Conservation (phyloP, 2,797 vertebrate genomes). For the Dipus sagitta region DNA sequence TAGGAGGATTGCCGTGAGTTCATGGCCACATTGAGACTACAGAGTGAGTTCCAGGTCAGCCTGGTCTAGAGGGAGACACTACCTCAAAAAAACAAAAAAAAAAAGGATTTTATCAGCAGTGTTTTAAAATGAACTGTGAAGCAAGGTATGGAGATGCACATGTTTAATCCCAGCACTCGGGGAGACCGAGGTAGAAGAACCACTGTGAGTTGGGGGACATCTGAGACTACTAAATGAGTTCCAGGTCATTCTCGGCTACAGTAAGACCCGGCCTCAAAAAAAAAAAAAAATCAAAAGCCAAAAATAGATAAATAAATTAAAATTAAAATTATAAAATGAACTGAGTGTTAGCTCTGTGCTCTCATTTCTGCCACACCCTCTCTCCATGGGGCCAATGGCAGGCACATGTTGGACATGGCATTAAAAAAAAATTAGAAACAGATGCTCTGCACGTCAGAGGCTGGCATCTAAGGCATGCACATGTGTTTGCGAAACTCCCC, state of each 20-base stretch:
- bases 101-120: background rate
- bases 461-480: conserved; percentile 39
- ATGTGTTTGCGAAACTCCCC: conserved; percentile 39
- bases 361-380: background rate
- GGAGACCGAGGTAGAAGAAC: too few relatives aligned
- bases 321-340: background rate
- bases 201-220: too few relatives aligned
- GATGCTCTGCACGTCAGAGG: conserved; percentile 26
- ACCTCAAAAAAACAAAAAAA: too few relatives aligned
- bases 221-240: too few relatives aligned
- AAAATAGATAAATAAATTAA: background rate
- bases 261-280: too few relatives aligned
- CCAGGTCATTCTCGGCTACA: too few relatives aligned
- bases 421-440: conserved; percentile 60
- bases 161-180: too few relatives aligned
- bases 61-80: too few relatives aligned
- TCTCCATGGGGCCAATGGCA: conserved; percentile 2
- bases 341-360: background rate
- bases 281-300: background rate
- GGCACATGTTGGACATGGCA: background rate
- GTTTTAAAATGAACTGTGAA: background rate
- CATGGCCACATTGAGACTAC: too few relatives aligned
- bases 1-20: too few relatives aligned
- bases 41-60: too few relatives aligned
- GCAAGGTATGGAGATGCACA: too few relatives aligned